Evolutionary conservation across 2,797 vertebrate species (phyloP).

Genomic region (Rhabdomys pumilio): DNA sequence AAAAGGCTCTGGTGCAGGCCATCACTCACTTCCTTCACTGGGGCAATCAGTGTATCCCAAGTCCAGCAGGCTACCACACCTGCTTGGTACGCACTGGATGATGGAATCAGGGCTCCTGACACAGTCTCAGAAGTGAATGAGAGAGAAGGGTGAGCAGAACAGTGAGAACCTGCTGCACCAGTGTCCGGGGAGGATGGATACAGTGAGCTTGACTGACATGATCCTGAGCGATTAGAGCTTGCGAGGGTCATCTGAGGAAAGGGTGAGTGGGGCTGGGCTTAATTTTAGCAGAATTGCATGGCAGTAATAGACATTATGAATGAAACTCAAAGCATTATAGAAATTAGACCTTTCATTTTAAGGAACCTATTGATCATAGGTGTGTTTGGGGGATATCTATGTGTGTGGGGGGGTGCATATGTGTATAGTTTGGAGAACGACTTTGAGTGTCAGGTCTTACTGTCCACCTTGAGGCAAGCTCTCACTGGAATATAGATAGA

Average conservation of each 20-base stretch:
- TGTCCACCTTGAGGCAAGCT: neutral
- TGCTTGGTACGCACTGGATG: neutral
- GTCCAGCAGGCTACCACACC: neutral
- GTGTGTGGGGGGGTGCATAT: no score
- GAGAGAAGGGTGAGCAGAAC: neutral
- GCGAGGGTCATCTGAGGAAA: neutral
- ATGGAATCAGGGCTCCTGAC: conserved; percentile 26
- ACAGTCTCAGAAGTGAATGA: neutral
- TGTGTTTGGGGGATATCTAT: neutral
- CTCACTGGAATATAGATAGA: neutral
- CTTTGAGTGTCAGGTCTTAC: no score
- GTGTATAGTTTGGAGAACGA: neutral
- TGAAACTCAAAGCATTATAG: neutral
- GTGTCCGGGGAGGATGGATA: neutral
- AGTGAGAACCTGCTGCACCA: neutral
- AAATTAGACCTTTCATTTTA: conserved; percentile 7
- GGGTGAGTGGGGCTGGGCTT: neutral
- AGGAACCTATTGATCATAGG: neutral
- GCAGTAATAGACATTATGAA: neutral
- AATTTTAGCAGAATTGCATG: neutral
- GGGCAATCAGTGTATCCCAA: neutral
- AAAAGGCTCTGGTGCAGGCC: neutral
- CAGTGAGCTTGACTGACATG: neutral
- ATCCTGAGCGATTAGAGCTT: neutral
- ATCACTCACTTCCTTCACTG: neutral